phyloP scores from a whole-genome alignment of 1,140 invertebrate species.

The Glomeris maerens region DNA sequence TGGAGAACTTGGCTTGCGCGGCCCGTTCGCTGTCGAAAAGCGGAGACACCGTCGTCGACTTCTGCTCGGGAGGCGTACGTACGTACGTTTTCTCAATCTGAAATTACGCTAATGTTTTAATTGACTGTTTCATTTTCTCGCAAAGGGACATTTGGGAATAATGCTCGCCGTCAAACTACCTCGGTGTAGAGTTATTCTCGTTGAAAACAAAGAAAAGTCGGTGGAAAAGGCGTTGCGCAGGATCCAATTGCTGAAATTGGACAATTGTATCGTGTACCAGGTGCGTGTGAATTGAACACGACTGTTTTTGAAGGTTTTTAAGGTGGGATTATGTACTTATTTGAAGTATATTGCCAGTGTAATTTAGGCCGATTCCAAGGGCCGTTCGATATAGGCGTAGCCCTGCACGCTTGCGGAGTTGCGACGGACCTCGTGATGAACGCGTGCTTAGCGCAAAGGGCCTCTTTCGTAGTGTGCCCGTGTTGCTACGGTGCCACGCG shows the following conservation, averaged over 20 bases:
- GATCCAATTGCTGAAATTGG: no score
- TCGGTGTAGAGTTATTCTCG: conserved; percentile 52
- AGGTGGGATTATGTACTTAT: conserved; percentile 5
- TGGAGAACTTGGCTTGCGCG: conserved; percentile 72
- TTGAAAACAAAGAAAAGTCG: conserved; percentile 88
- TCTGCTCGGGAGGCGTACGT: conserved; percentile 67
- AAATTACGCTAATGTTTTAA: conserved; percentile 4
- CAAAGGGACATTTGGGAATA: conserved; percentile 70
- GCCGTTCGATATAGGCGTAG: conserved; percentile 60
- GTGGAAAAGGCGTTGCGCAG: conserved; percentile 48
- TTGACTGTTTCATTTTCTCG: conserved; percentile 13
- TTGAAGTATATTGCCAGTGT: conserved; percentile 25
- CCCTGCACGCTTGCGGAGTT: conserved; percentile 84
- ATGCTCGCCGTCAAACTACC: conserved; percentile 65
- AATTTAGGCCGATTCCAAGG: conserved; percentile 38
- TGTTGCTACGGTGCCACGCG: conserved; percentile 87
- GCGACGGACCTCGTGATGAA: conserved; percentile 84
- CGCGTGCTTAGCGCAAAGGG: conserved; percentile 56
- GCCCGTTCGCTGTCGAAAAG: conserved; percentile 47
- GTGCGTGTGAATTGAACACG: no score
- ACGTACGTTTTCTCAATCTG: conserved; percentile 3
- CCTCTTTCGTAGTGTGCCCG: conserved; percentile 77
- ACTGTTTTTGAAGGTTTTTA: no score
- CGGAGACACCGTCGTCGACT: conserved; percentile 64
- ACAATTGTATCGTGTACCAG: no score